Evolutionary conservation across 2,797 vertebrate genomes (phyloP), one percentile per base, ranked within the genome.

Genomic region (Holocentrus rufus): DNA sequence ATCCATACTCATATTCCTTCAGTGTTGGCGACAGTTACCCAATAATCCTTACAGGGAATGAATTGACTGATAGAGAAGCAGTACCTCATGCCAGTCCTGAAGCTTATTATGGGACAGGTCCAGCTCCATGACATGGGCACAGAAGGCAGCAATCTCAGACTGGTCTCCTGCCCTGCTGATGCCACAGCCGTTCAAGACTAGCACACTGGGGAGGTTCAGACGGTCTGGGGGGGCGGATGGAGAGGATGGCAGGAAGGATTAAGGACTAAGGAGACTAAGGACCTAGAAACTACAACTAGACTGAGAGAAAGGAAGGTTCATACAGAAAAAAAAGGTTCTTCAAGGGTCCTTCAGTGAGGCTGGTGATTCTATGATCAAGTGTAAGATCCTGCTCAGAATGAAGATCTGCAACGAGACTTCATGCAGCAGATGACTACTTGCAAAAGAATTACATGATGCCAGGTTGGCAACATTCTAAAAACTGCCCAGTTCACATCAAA

Each of bases 71-170:
- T 53, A 57, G 55, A 70, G 47, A 59, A n/a, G 69, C 46, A 25
- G 59, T 67, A 98, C 98, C 96, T 99, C 97, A 0, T 95, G 94
- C 98, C 98, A 99, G 93, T 98, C 94, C 91, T 95, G 94, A 27
- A 99, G 95, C 71, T 95, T 96, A 87, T 99, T 99, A 85, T 97
- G 95, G 69, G 98, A 99, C 80, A 99, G 91, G 86, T 99, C 98
- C 49, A 99, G 94, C 88, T 99, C 98, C 0, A 96, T 95, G 64
- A 99, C 97, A 0, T 99, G 98, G 65, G 96, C 92, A 17, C 98
- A 99, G 92, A 99, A 98, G 70, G 97, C 98, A 15, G 96, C 95
- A 0, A 99, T 99, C 88, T 97, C 97, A 13, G 90, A 93, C 83
- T 96, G 94, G 0, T 98, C 95, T 66, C 98, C 98, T 0, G 98